Conservation (phyloP, 2,888 invertebrate species). For the Hetaerina titia region DNA sequence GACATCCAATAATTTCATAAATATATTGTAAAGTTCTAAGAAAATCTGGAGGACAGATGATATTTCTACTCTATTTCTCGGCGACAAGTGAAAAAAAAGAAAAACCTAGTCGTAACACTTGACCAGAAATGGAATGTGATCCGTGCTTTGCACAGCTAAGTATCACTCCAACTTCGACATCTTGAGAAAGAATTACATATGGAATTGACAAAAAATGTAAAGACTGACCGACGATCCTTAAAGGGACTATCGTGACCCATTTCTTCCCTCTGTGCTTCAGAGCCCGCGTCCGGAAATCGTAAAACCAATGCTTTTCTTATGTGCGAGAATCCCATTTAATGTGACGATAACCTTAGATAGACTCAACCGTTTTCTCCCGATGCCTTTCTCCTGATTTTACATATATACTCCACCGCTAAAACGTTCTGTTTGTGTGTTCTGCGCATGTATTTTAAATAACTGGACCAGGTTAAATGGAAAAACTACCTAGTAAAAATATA, state of each 20-base stretch:
- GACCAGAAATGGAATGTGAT: slow-evolving; percentile 41
- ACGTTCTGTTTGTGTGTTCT: no score
- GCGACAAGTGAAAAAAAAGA: background rate
- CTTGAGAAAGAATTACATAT: background rate
- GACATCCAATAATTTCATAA: no score
- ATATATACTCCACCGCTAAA: no score
- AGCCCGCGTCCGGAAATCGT: background rate
- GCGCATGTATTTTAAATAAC: no score
- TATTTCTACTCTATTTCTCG: no score
- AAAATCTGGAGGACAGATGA: no score
- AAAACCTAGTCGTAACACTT: slow-evolving; percentile 46
- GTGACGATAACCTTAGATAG: no score
- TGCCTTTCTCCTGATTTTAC: no score
- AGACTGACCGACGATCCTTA: slow-evolving; percentile 19
- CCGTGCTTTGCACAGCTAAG: background rate
- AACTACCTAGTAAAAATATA: no score
- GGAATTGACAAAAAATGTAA: slow-evolving; percentile 12
- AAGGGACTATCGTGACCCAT: slow-evolving; percentile 56
- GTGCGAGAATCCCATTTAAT: no score
- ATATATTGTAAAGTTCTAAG: no score
- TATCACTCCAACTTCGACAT: slow-evolving; percentile 13
- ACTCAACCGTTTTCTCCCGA: background rate
- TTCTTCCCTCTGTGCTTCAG: background rate
- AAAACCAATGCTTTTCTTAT: background rate
- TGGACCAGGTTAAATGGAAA: no score